Evolutionary conservation across 2,888 invertebrate species (phyloP).

Genomic region (Noctua comes): DNA sequence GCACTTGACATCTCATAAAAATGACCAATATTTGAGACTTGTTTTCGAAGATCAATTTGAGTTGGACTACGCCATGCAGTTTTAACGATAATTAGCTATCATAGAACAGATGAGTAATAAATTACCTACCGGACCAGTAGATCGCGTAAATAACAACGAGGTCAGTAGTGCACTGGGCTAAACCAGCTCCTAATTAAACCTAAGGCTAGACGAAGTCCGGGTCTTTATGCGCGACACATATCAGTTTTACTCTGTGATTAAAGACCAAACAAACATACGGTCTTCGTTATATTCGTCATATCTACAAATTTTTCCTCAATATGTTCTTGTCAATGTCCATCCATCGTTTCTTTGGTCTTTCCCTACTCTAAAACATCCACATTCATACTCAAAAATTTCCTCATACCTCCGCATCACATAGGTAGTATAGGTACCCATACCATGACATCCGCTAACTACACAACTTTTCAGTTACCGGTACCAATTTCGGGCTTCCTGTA

Average conservation of each 20-base stretch:
- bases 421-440: background rate
- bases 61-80: background rate
- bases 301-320: too few species aligned
- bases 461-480: background rate
- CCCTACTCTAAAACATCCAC: background rate
- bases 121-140: constrained; percentile 42
- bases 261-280: background rate
- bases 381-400: background rate
- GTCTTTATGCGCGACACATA: constrained; percentile 1
- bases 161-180: constrained; percentile 58
- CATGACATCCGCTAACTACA: background rate
- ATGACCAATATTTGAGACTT: background rate
- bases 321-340: background rate
- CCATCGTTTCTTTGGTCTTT: background rate
- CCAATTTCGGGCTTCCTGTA: background rate
- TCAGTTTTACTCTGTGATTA: constrained; percentile 1
- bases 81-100: constrained; percentile 43
- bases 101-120: constrained; percentile 41
- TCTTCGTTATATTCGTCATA: background rate
- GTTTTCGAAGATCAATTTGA: too few species aligned
- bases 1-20: background rate
- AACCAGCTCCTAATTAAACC: constrained; percentile 51
- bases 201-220: constrained; percentile 28
- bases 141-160: constrained; percentile 56
- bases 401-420: background rate